Evolutionary conservation across 37 sponge, comb jelly and placozoan genomes (phyloP), one percentile per base, ranked within the genome.

Genomic region (Axinella damicornis): DNA sequence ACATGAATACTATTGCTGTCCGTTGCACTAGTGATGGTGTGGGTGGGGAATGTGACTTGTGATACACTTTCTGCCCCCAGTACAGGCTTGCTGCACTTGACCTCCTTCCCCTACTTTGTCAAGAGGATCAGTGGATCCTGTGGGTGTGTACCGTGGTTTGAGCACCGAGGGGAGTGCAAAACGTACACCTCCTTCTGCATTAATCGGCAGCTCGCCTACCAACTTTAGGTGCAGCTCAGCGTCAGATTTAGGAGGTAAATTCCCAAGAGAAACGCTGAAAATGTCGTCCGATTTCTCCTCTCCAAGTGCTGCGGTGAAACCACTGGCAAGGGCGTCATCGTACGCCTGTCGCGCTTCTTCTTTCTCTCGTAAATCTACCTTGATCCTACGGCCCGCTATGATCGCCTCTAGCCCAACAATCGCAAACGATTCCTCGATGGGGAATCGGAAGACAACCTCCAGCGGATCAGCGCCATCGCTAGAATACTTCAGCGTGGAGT

Each of bases 211-310:
- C 86, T 89, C 83, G 20, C 86, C 86, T 21, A 82, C 86, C 57
- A 93, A 65, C 53, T 82, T 80, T n/a, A 94, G 69, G 53, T 74
- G 56, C 52, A 94, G 21, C 63, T 89, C 68, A 28, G 91, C 94
- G 13, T 83, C 79, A 24, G 68, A 75, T 36, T 77, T 57, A 5
- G 91, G 88, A 40, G 94, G 91, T 18, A 94, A 85, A 57, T 94
- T 94, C 13, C 94, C 94, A 27, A 94, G 85, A 55, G 74, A 64
- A 38, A 94, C 67, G 65, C 88, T 89, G 79, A 95, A 80, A 30
- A 95, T 92, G 81, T 95, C 96, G 53, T 81, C 85, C 1, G 69
- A 55, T 70, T 87, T 82, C 74, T 95, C 89, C 59, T 95, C 91
- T 16, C 55, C 93, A 12, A 87, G 41, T 2, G 85, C 84, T 52